Base-by-base conservation (phyloP, 2,888 invertebrate species). In the Frankliniella fusca region DNA sequence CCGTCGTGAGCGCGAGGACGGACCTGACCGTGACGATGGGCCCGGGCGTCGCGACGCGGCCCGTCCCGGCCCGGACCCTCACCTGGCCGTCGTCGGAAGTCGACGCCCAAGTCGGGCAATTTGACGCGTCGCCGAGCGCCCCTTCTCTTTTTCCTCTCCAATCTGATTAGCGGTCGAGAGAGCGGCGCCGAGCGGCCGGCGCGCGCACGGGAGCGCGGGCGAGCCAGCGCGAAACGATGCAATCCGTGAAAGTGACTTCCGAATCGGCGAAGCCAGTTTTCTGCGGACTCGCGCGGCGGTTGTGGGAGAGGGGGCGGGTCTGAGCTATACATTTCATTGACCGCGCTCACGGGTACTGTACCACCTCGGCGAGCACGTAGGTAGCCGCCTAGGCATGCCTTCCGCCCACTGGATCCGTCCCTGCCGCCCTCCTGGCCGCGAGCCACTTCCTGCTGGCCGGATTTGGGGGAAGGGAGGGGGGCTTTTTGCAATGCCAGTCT, bases 221-320 rank as follows among this genome's bases (percentile, higher is more conserved):
- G 38, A 38, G 38, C 38, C 3, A 38, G 38, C 54, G 54, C 54
- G 54, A n/a, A 23, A 12, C 70, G 70, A 23, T 76, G 70, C 70
- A 76, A 76, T 76, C 70, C 70, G 70, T 76, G 70, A 76, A 76
- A 76, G 70, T 76, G 70, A 27, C 70, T 76, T 23, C 70, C 27
- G 70, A 76, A 76, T 76, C 70, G 70, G 70, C 70, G 27, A 23
- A 76, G 70, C 70, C 70, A 27, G 70, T 76, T 76, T 76, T 27
- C 70, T 76, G 61, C 70, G 23, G 8, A 0, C 70, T 20, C 27
- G 70, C 18, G 61, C 61, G 61, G 0, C 5, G 38, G 38, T 38
- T 38, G 38, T 38, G 38, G 38, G 38, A 38, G 38, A 38, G 38
- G 38, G 38, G 38, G 5, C 38, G 38, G 38, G 38, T n/a, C n/a